These are phyloP conservation scores for Plestiodon gilberti DNA, from an alignment of 2,113 vertebrate genomes.

Conservation along the genomic window DNA sequence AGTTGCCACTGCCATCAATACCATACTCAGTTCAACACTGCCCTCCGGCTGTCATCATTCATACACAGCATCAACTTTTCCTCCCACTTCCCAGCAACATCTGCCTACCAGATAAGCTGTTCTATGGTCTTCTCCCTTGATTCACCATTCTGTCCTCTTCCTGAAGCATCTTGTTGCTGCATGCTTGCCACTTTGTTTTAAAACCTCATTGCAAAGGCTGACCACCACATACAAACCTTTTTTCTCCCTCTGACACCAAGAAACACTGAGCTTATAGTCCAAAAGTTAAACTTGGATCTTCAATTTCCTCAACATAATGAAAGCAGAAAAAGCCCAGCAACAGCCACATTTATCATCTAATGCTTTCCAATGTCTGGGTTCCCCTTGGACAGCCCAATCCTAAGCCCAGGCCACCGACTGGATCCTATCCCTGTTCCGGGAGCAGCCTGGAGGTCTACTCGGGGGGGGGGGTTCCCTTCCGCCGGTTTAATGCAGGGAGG, in stretches of 20 bases:
- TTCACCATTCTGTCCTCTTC: neutral
- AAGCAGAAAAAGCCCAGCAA: neutral
- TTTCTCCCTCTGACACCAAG: neutral
- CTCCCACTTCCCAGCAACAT: neutral
- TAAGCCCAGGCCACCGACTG: too few relatives aligned
- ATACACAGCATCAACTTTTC: neutral
- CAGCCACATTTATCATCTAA: neutral
- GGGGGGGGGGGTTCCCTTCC: too few relatives aligned
- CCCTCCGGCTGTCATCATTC: conserved; percentile 30
- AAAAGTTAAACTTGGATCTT: neutral
- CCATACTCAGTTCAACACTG: conserved; percentile 19
- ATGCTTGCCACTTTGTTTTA: neutral
- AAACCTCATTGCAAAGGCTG: neutral
- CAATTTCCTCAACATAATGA: conserved; percentile 6
- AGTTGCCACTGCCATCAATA: conserved; percentile 17
- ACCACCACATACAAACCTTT: neutral
- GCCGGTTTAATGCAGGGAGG: too few relatives aligned
- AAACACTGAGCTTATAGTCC: neutral
- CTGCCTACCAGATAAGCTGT: neutral
- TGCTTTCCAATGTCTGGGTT: neutral
- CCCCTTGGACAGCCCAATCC: too few relatives aligned
- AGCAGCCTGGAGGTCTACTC: too few relatives aligned
- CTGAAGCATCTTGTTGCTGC: conserved; percentile 8
- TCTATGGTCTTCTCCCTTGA: neutral
- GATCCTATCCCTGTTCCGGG: too few relatives aligned